Percentiles rank a stretch among this genome's conserved stretches.
These are phyloP conservation scores for Protonibea diacanthus DNA, from an alignment of 2,797 vertebrate genomes.

Conservation along the genomic window DNA sequence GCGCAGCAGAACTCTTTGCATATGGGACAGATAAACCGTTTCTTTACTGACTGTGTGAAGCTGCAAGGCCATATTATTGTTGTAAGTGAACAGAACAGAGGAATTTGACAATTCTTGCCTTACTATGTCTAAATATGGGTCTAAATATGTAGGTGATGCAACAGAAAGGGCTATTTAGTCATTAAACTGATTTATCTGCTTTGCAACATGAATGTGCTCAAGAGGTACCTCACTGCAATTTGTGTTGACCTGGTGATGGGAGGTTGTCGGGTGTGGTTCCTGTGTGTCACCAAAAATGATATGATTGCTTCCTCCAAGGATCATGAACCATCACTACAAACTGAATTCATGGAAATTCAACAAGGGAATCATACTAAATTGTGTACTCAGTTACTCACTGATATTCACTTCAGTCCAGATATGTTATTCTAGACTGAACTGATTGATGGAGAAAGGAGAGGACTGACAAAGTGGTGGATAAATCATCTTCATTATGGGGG, in stretches of 20 bases:
- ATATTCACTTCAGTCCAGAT: neutral
- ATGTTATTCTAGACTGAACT: neutral
- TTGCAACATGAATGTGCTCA: neutral
- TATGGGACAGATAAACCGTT: neutral
- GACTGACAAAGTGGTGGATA: neutral
- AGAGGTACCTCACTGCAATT: neutral
- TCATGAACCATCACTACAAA: neutral
- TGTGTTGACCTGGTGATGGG: neutral
- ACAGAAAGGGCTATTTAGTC: neutral
- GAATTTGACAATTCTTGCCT: neutral
- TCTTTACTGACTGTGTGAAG: neutral
- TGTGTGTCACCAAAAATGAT: constrained; percentile 4
- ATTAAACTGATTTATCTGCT: neutral
- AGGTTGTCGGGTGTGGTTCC: neutral
- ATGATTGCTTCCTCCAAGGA: neutral
- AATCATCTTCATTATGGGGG: neutral
- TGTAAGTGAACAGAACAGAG: too few relatives aligned
- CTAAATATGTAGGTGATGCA: neutral
- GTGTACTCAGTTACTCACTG: too few relatives aligned
- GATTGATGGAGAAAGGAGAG: neutral
- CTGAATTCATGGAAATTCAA: neutral
- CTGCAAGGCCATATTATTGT: too few relatives aligned
- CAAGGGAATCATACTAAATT: neutral
- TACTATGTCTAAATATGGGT: neutral
- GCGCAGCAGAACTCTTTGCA: neutral